Conservation (phyloP, 2,797 vertebrate genomes). For the Siniperca obscura region DNA sequence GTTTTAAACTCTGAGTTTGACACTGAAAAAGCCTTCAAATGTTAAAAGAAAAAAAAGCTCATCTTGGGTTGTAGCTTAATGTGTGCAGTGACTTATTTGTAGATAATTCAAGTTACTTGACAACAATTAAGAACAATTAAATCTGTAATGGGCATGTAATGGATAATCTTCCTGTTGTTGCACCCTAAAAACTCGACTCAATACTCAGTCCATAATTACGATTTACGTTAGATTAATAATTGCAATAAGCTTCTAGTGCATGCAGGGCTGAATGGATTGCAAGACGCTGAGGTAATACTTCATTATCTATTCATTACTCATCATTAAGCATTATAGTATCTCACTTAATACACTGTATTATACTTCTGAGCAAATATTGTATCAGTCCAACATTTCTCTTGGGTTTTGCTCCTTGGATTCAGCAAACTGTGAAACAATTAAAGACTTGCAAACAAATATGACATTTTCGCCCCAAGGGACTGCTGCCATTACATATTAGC, state of each 20-base stretch:
- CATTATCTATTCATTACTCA: slow-evolving; percentile 79
- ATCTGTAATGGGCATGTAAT: slow-evolving; percentile 75
- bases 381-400: slow-evolving; percentile 42
- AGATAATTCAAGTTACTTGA: slow-evolving; percentile 73
- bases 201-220: slow-evolving; percentile 75
- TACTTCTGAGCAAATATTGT: slow-evolving; percentile 52
- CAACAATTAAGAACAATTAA: slow-evolving; percentile 77
- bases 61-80: slow-evolving; percentile 41
- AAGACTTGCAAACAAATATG: slow-evolving; percentile 60
- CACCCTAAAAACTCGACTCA: slow-evolving; percentile 70
- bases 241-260: slow-evolving; percentile 60
- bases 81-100: slow-evolving; percentile 62
- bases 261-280: slow-evolving; percentile 52
- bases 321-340: slow-evolving; percentile 66
- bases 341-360: slow-evolving; percentile 49
- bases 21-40: slow-evolving; percentile 21
- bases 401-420: slow-evolving; percentile 41
- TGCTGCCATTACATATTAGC: slow-evolving; percentile 68
- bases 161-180: slow-evolving; percentile 73
- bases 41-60: not conserved
- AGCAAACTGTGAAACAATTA: slow-evolving; percentile 51
- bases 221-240: slow-evolving; percentile 81
- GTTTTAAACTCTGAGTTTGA: not conserved
- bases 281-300: slow-evolving; percentile 65
- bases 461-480: slow-evolving; percentile 66